phyloP scores from a whole-genome alignment of 2,797 vertebrate genomes.

The Leptoclinus maculatus region DNA sequence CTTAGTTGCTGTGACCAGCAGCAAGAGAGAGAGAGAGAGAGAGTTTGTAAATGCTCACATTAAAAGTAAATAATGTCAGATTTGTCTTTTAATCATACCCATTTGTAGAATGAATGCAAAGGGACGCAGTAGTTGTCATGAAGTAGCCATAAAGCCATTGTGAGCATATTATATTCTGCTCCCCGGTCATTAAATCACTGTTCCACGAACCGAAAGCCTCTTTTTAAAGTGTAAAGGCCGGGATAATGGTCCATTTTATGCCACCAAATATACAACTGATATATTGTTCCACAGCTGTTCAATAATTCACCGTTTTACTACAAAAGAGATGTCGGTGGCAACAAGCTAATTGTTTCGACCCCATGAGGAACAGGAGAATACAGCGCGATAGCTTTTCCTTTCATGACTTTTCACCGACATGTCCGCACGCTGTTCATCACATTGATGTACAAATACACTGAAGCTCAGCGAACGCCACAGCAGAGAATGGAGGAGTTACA shows the following conservation, averaged over 20 bases:
- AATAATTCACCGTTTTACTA: slow-evolving; percentile 41
- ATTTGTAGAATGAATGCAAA: slow-evolving; percentile 15
- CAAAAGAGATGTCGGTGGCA: slow-evolving; percentile 28
- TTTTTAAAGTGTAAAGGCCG: slow-evolving; percentile 11
- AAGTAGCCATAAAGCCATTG: slow-evolving; percentile 5
- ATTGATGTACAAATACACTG: background rate
- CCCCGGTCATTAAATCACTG: slow-evolving; percentile 15
- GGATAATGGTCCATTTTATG: slow-evolving; percentile 37
- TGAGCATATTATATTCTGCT: slow-evolving; percentile 13
- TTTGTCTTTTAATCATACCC: slow-evolving; percentile 9
- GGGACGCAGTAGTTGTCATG: background rate
- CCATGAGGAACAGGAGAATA: slow-evolving; percentile 11
- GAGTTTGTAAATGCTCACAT: background rate
- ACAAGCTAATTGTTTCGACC: slow-evolving; percentile 44
- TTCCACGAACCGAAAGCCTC: slow-evolving; percentile 17
- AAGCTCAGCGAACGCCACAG: background rate
- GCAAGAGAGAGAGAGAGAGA: background rate
- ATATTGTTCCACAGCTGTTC: slow-evolving; percentile 30
- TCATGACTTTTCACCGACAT: slow-evolving; percentile 1
- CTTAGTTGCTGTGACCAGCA: background rate
- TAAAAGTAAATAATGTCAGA: background rate
- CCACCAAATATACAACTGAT: slow-evolving; percentile 7
- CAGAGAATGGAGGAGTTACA: background rate
- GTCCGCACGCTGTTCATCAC: slow-evolving; percentile 24
- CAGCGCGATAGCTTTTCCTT: slow-evolving; percentile 11